Conservation (phyloP, 2,888 invertebrate species). For the Spodoptera littoralis region DNA sequence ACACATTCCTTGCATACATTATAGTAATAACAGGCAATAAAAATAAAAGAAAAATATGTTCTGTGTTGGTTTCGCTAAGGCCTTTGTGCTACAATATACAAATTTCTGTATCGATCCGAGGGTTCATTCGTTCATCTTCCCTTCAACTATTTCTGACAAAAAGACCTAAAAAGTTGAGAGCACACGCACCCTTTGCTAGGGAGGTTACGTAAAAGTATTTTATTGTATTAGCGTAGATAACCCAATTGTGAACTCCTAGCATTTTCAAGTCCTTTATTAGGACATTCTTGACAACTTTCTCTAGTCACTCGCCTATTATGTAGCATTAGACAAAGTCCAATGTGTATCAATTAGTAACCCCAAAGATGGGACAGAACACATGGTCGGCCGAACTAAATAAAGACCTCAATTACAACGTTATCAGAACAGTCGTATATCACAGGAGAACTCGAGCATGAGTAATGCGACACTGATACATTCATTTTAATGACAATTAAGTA, state of each 20-base stretch:
- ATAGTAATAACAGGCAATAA: slow-evolving; percentile 41
- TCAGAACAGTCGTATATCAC: slow-evolving; percentile 45
- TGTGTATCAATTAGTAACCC: slow-evolving; percentile 19
- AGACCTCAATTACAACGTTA: slow-evolving; percentile 42
- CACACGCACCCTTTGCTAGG: slow-evolving; percentile 34
- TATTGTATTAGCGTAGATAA: slow-evolving; percentile 43
- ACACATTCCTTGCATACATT: slow-evolving; percentile 27
- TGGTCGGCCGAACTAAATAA: slow-evolving; percentile 36
- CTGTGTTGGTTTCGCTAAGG: slow-evolving; percentile 10
- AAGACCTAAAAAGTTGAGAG: slow-evolving; percentile 29
- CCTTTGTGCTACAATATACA: background rate
- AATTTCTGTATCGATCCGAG: slow-evolving; percentile 23
- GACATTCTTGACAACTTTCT: no score
- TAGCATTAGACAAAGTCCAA: no score
- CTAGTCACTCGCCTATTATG: no score
- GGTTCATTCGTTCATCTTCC: slow-evolving; percentile 1
- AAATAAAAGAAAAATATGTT: slow-evolving; percentile 38
- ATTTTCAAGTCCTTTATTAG: slow-evolving; percentile 1
- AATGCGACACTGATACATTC: slow-evolving; percentile 38
- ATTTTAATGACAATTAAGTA: slow-evolving; percentile 48
- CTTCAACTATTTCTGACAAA: slow-evolving; percentile 28
- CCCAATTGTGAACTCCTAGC: slow-evolving; percentile 23
- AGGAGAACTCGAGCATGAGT: slow-evolving; percentile 24
- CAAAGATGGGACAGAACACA: slow-evolving; percentile 47
- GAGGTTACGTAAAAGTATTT: slow-evolving; percentile 46